phyloP scores from a whole-genome alignment of 1,140 invertebrate species.

The Paraescarpia echinospica region DNA sequence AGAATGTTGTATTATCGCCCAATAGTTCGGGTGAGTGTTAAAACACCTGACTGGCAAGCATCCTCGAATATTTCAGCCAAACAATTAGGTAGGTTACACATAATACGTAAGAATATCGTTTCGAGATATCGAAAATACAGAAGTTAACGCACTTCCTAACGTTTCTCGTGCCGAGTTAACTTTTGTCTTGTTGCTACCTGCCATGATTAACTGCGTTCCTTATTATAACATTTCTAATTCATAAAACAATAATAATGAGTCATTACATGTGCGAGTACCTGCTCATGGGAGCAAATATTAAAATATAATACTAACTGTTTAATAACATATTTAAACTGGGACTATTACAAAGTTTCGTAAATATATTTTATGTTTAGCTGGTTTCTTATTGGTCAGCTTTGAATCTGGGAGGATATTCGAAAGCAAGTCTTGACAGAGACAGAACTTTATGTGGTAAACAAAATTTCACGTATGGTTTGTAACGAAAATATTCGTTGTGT shows the following conservation, averaged over 20 bases:
- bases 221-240: background rate
- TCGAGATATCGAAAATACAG: background rate
- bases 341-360: background rate
- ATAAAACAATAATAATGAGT: background rate
- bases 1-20: background rate
- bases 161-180: background rate
- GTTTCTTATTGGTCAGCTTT: conserved; percentile 5
- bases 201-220: background rate
- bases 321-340: background rate
- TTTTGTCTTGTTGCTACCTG: background rate
- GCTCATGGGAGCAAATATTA: background rate
- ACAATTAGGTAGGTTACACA: background rate
- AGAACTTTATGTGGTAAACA: conserved; percentile 1
- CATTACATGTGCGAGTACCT: background rate
- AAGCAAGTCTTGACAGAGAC: background rate
- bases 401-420: background rate
- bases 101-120: background rate
- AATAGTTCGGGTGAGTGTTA: background rate
- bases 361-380: background rate
- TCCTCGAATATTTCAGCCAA: background rate
- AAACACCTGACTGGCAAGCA: background rate
- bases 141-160: background rate
- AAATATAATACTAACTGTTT: background rate
- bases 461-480: background rate
- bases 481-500: background rate